Base-by-base conservation (phyloP, 2,797 vertebrate species). In the Mycteria americana region DNA sequence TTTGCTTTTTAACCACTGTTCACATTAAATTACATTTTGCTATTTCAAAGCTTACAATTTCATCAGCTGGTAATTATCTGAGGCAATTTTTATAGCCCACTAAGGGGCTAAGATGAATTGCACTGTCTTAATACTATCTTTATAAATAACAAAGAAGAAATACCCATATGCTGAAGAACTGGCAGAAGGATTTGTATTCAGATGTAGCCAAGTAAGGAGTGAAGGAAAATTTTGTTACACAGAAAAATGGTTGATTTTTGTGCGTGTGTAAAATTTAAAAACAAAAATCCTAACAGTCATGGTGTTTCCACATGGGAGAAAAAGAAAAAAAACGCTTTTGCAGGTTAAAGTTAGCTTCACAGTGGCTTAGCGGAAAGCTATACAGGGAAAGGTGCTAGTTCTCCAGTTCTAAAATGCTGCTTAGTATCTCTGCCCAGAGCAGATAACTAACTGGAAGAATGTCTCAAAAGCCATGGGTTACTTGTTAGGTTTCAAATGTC, bases 21-120 rank as follows among this genome's bases (percentile, higher is more conserved):
- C 91, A 84, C 85, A 67, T 92, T 92, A 95, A 94, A 97, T 95
- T 95, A 90, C 63, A 48, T 93, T 97, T 97, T 90, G 59, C 70
- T 88, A 41, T 93, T 96, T 92, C 87, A 95, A 88, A 96, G 70
- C 89, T 95, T 90, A 94, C 85, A 87, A 67, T 94, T 96, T 96
- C 95, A 96, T 97, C 92, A 94, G 28, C 90, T 92, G 37, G 89
- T 93, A 96, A 97, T 96, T 97, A 97, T 90, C 59, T 37, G 69
- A 92, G 60, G 63, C 82, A 92, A 93, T 82, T 97, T 97, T 96
- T 95, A 95, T 94, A 84, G 87, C 65, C 57, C 39, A 78, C 89
- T 94, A 92, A 96, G 90, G 85, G 73, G 87, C 89, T 93, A 76
- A 92, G 89, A 95, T 77, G 67, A 92, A 95, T 93, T 88, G 37